Conservation (phyloP, 2,888 invertebrate genomes). For the Sarcophaga variegata region DNA sequence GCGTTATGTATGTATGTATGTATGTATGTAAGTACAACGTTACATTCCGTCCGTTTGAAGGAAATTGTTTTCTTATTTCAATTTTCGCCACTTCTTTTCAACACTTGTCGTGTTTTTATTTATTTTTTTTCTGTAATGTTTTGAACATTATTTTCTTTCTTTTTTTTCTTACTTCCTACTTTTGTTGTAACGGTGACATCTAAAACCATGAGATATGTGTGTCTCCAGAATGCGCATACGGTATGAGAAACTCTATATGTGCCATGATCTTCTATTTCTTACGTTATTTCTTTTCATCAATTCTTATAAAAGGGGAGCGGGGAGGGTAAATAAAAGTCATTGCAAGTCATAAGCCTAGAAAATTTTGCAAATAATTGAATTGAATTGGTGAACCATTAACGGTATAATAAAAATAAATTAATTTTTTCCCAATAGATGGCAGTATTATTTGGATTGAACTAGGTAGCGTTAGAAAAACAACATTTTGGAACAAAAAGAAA, state of each 20-base stretch:
- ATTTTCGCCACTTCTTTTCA: no score
- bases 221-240: slow-evolving; percentile 22
- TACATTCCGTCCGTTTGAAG: slow-evolving; percentile 19
- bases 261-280: slow-evolving; percentile 36
- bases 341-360: no score
- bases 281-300: slow-evolving; percentile 42
- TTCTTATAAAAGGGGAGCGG: no score
- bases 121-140: neutral
- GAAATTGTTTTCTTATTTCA: neutral
- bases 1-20: no score
- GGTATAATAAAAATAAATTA: no score
- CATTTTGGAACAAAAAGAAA: no score
- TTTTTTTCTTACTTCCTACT: slow-evolving; percentile 28
- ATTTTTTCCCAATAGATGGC: no score
- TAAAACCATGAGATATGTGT: slow-evolving; percentile 40
- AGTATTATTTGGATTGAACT: no score
- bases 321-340: no score
- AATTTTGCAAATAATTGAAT: no score
- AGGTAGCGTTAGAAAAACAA: no score
- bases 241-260: slow-evolving; percentile 22
- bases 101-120: neutral
- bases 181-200: slow-evolving; percentile 47
- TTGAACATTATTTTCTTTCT: neutral
- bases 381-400: no score
- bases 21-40: neutral